Evolutionary conservation across 2,888 invertebrate species (phyloP), one percentile per base, ranked within the genome.

Genomic region (Elaeidobius kamerunicus): DNA sequence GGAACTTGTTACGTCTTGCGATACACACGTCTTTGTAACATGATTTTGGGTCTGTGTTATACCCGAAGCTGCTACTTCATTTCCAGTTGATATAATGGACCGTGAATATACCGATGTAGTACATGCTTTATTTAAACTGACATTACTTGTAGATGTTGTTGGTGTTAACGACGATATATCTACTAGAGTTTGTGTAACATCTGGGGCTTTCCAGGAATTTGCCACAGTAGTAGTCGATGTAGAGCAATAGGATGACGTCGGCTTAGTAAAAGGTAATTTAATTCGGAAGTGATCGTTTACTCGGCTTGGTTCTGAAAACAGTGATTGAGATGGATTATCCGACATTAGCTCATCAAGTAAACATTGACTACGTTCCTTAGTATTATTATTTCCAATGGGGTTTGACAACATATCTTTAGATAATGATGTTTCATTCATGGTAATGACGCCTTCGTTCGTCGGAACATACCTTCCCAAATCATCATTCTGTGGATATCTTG

Each of bases 231-330:
- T 34, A 11, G 19, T 23, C 14, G 9, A 11, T 11, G 23, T 15
- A 9, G 19, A 11, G 15, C 5, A 23, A 2, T 19, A 34, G 17
- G 20, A 16, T 2, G 23, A 16, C 15, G 12, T 14, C 1, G 44
- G 44, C 17, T 44, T 18, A 9, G 44, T 44, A 35, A 35, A 35
- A 12, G 44, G 44, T 14, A 44, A n/a, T n/a, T 23, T 44, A 2
- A 44, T 30, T 19, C 35, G 34, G 17, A 44, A 44, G 23, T 44
- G 34, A 15, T 44, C 23, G 17, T 44, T 44, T 3, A 11, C 23
- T 14, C 20, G 11, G 19, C 20, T 35, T 7, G 43, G 19, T 4
- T 12, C 11, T 3, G 44, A 34, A 5, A 34, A 34, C n/a, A 44
- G 9, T 15, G 35, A 19, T 15, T 34, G 18, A 34, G 19, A 16